These are phyloP conservation scores for Lithosia quadra DNA, from an alignment of 2,888 invertebrate genomes.

Conservation along the genomic window DNA sequence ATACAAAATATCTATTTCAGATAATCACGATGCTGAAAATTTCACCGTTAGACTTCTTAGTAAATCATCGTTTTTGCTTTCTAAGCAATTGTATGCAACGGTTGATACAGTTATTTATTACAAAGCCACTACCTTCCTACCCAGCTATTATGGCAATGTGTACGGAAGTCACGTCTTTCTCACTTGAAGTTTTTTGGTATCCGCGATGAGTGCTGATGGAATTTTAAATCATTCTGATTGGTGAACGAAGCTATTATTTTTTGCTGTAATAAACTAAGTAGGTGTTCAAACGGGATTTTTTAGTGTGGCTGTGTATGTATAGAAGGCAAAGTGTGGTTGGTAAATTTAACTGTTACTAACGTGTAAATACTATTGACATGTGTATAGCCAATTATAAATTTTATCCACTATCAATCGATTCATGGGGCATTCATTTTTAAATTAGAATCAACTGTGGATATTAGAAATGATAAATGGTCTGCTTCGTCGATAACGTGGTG, in stretches of 20 bases:
- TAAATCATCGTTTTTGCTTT: conserved; percentile 44
- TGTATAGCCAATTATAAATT: not conserved
- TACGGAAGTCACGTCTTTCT: conserved; percentile 62
- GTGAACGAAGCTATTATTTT: conserved; percentile 7
- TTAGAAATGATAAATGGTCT: not conserved
- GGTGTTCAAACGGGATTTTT: conserved; percentile 6
- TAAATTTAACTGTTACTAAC: not conserved
- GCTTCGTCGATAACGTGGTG: not conserved
- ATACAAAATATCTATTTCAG: not conserved
- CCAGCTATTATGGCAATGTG: conserved; percentile 37
- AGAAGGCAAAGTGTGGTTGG: not conserved
- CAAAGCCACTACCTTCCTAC: conserved; percentile 25
- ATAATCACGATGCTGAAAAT: not conserved
- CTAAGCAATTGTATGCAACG: conserved; percentile 58
- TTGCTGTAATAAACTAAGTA: conserved; percentile 5
- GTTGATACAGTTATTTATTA: conserved; percentile 37
- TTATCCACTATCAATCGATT: not conserved
- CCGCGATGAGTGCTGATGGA: conserved; percentile 36
- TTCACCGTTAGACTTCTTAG: conserved; percentile 19
- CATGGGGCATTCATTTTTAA: not conserved
- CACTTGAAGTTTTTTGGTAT: conserved; percentile 41
- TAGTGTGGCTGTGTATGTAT: not conserved
- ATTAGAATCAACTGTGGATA: not conserved
- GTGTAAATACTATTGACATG: not conserved
- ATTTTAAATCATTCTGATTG: conserved; percentile 20